Base-by-base conservation (phyloP, 2,113 vertebrate species). In the Coptodon rendalli region DNA sequence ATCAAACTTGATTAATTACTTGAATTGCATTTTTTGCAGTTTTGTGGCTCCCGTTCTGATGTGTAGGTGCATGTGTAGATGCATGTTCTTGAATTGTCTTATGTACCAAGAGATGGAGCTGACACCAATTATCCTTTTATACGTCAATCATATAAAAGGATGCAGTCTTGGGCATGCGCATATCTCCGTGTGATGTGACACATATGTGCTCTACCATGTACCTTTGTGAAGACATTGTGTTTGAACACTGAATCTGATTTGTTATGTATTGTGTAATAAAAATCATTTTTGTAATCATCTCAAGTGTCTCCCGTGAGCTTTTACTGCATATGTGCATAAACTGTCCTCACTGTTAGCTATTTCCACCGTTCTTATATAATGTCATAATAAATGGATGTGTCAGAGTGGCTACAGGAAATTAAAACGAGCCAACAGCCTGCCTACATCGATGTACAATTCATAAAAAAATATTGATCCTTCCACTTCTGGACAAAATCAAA, bases 101-200 rank as follows among this genome's bases (percentile, higher is more conserved):
- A 87, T 86, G 61, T 88, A 90, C 87, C 59, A 43, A 78, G 82
- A 85, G 82, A 84, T 31, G 1, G 27, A 45, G 40, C 16, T 87
- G 63, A 92, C 83, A 92, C 52, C 66, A 87, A 91, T 88, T 87
- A 81, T 68, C 56, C 50, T 57, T 59, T 86, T 80, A 81, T 29
- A 76, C 14, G 4, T 66, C 61, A n/a, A 66, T 38, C 61, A 38
- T 66, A 38, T 13, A 0, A 66, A 38, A n/a, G 61, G 19, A 38
- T 38, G 61, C 34, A 13, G 9, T 38, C 36, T 10, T 38, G 29
- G 0, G 34, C 34, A 34, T 66, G 66, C 4, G 22, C 66, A n/a
- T 3, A 9, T 54, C 48, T 81, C 40, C 5, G 1, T 31, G 22
- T 76, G 38, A 52, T 10, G 40, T 45, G 22, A 27, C 13, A 73